These are phyloP conservation scores for Cuniculus paca DNA, from an alignment of 2,797 vertebrate species.

Conservation along the genomic window DNA sequence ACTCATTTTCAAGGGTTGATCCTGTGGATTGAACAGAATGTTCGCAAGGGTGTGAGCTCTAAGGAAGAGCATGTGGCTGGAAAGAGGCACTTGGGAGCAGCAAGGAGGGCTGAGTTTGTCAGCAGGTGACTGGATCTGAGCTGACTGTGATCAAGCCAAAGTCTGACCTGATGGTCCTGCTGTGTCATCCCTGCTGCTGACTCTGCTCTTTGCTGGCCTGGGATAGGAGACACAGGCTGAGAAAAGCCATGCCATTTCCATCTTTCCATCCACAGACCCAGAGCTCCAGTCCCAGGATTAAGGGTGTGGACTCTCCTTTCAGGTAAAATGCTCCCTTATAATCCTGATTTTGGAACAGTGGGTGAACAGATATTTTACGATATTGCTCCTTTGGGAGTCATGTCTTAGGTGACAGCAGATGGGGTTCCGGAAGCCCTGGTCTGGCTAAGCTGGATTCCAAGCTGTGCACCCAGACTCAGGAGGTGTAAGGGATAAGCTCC, in stretches of 20 bases:
- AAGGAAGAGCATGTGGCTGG: neutral
- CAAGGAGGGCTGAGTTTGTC: constrained; percentile 7
- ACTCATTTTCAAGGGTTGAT: neutral
- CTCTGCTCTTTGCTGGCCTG: neutral
- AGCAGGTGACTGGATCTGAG: neutral
- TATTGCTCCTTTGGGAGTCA: neutral
- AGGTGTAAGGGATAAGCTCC: neutral
- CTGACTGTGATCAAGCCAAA: neutral
- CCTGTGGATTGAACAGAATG: constrained; percentile 16
- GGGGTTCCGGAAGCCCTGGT: neutral
- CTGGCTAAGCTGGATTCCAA: neutral
- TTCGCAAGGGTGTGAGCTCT: neutral
- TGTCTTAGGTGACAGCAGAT: neutral
- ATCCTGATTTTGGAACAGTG: neutral
- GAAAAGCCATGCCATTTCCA: neutral
- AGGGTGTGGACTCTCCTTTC: neutral
- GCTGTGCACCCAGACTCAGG: neutral
- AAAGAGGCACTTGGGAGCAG: neutral
- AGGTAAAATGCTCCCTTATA: neutral
- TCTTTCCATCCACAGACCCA: neutral
- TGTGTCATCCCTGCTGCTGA: neutral
- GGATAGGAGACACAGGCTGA: neutral
- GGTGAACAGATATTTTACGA: neutral
- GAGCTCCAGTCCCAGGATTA: neutral
- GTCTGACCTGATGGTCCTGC: neutral